These are phyloP conservation scores for Acleris literana DNA, from an alignment of 2,888 invertebrate genomes.

Conservation along the genomic window DNA sequence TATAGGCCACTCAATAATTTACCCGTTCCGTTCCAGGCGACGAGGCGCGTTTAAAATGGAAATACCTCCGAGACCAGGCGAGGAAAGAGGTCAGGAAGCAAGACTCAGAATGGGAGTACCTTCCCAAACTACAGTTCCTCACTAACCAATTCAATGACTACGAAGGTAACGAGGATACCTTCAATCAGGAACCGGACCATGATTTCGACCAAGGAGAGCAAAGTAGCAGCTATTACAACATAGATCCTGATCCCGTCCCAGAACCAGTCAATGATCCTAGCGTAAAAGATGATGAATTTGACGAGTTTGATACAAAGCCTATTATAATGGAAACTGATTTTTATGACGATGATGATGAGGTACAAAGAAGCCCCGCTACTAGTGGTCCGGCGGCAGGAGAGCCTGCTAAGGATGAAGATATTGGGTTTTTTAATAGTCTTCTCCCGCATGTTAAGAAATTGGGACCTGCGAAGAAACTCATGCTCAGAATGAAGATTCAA, in stretches of 20 bases:
- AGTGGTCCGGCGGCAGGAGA: constrained; percentile 45
- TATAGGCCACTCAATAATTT: constrained; percentile 23
- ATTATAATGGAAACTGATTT: constrained; percentile 78
- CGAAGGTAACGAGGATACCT: constrained; percentile 55
- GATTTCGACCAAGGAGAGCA: constrained; percentile 57
- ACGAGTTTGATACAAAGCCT: constrained; percentile 77
- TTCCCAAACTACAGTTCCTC: constrained; percentile 71
- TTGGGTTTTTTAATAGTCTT: constrained; percentile 76
- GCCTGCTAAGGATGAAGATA: constrained; percentile 70
- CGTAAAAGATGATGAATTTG: constrained; percentile 74
- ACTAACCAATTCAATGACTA: constrained; percentile 76
- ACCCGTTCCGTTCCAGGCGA: constrained; percentile 60
- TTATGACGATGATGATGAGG: constrained; percentile 75
- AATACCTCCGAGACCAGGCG: constrained; percentile 75
- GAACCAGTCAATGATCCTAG: constrained; percentile 44
- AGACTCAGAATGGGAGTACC: constrained; percentile 73
- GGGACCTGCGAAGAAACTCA: constrained; percentile 74
- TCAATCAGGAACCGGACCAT: constrained; percentile 46
- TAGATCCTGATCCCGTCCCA: constrained; percentile 56
- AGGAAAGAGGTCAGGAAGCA: constrained; percentile 74
- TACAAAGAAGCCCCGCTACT: constrained; percentile 51
- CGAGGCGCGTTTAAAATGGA: constrained; percentile 78
- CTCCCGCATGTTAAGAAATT: constrained; percentile 76
- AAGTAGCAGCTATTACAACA: constrained; percentile 57
- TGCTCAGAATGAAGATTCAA: constrained; percentile 78